phyloP scores from a whole-genome alignment of 2,888 invertebrate genomes.

The Cheilosia impressa region DNA sequence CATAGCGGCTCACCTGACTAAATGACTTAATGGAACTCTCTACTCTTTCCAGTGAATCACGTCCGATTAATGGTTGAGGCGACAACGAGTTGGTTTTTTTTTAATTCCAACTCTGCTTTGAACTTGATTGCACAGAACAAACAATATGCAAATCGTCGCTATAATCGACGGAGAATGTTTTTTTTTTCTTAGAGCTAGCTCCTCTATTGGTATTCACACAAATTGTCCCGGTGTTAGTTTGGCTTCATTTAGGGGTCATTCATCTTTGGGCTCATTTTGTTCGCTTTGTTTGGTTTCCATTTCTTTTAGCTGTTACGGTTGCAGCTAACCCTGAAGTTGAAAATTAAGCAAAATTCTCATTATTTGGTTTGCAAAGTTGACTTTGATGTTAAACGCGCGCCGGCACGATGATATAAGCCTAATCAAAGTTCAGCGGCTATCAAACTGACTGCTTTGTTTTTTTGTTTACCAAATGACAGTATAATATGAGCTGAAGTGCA shows the following conservation, averaged over 20 bases:
- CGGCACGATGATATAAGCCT: neutral
- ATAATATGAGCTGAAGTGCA: neutral
- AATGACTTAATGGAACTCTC: neutral
- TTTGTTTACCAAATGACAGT: neutral
- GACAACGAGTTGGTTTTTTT: neutral
- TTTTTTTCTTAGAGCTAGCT: constrained; percentile 1
- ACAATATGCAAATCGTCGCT: neutral
- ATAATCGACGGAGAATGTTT: neutral
- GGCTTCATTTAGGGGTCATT: constrained; percentile 32
- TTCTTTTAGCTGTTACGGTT: constrained; percentile 10
- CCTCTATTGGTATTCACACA: constrained; percentile 5
- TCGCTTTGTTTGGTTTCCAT: constrained; percentile 31
- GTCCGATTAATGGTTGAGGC: neutral
- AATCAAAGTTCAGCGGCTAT: constrained; percentile 9
- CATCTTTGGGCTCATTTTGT: constrained; percentile 9
- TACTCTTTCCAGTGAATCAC: neutral
- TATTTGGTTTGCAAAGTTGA: neutral
- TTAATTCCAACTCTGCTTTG: neutral
- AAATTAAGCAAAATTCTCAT: neutral
- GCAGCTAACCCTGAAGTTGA: constrained; percentile 28
- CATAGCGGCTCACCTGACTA: neutral
- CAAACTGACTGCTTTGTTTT: neutral
- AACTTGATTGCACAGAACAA: neutral
- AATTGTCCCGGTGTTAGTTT: constrained; percentile 1
- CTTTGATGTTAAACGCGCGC: neutral